These are phyloP conservation scores for Piliocolobus tephrosceles DNA, from an alignment of 2,113 vertebrate genomes.

Conservation along the genomic window DNA sequence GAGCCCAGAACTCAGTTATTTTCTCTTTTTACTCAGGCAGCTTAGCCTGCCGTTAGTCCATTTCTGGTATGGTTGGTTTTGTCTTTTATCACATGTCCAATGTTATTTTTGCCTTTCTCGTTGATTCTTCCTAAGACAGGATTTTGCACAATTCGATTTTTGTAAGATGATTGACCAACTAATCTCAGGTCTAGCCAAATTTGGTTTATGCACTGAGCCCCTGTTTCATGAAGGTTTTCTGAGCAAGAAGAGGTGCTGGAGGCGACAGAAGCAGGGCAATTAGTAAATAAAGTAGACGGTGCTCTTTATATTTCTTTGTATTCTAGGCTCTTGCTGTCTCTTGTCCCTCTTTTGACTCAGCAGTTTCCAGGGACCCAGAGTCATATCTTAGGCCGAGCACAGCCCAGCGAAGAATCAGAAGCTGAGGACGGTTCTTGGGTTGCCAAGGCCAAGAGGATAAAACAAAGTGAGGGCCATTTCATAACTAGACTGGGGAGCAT, in stretches of 20 bases:
- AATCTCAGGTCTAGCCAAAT: not conserved
- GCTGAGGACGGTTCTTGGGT: not conserved
- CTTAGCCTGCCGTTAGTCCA: not conserved
- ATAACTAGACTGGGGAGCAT: not conserved
- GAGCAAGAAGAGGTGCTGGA: not conserved
- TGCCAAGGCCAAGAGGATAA: not conserved
- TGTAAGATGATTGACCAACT: not conserved
- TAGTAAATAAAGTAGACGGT: not conserved
- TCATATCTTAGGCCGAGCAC: not conserved
- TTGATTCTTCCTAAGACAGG: not conserved
- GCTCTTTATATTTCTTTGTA: not conserved
- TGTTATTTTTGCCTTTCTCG: constrained; percentile 1
- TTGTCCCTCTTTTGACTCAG: not conserved
- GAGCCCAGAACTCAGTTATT: not conserved
- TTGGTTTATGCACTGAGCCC: not conserved
- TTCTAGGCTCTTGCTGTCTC: not conserved
- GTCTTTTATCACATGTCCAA: not conserved
- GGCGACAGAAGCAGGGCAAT: not conserved
- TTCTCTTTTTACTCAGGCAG: not conserved
- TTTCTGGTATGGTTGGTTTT: not conserved
- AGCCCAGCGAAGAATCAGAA: not conserved
- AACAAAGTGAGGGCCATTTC: not conserved
- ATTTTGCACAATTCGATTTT: not conserved
- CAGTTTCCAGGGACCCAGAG: not conserved
- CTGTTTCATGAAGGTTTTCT: not conserved